These are phyloP conservation scores for Allobates femoralis DNA, from an alignment of 2,797 vertebrate species.

Conservation along the genomic window DNA sequence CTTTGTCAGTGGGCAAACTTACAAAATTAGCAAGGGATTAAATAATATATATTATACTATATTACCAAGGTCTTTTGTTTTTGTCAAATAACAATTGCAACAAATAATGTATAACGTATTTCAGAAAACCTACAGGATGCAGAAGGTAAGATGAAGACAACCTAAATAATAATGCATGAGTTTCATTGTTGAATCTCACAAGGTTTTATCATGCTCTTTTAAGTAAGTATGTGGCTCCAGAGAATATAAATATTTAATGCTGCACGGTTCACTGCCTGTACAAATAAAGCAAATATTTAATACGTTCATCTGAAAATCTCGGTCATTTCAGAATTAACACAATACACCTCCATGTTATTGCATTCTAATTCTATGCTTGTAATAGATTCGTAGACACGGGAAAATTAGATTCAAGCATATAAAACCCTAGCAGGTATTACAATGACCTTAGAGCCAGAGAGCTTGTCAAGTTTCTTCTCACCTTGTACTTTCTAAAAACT, in stretches of 20 bases:
- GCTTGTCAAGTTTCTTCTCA: slow-evolving; percentile 28
- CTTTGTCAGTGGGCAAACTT: too few species aligned
- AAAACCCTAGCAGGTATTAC: slow-evolving; percentile 11
- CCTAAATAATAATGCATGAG: slow-evolving; percentile 31
- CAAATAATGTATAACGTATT: not conserved
- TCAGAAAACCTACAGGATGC: not conserved
- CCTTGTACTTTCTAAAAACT: slow-evolving; percentile 26
- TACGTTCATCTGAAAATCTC: slow-evolving; percentile 19
- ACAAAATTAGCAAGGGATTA: too few species aligned
- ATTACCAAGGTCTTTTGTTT: not conserved
- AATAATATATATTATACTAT: not conserved
- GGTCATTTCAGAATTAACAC: slow-evolving; percentile 36
- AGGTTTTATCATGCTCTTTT: slow-evolving; percentile 24
- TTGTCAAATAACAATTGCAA: not conserved
- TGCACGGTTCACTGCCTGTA: slow-evolving; percentile 30
- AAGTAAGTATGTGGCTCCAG: slow-evolving; percentile 30
- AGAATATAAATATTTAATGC: slow-evolving; percentile 47
- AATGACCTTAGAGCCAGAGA: slow-evolving; percentile 16
- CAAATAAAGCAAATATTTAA: slow-evolving; percentile 38
- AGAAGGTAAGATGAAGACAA: slow-evolving; percentile 3
- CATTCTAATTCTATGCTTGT: not conserved
- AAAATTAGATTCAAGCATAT: slow-evolving; percentile 26
- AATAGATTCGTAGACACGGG: slow-evolving; percentile 1
- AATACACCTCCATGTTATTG: slow-evolving; percentile 34
- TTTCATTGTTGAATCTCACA: slow-evolving; percentile 7